Base-by-base conservation (phyloP, 2,888 invertebrate genomes). In the Ptychoptera albimana region DNA sequence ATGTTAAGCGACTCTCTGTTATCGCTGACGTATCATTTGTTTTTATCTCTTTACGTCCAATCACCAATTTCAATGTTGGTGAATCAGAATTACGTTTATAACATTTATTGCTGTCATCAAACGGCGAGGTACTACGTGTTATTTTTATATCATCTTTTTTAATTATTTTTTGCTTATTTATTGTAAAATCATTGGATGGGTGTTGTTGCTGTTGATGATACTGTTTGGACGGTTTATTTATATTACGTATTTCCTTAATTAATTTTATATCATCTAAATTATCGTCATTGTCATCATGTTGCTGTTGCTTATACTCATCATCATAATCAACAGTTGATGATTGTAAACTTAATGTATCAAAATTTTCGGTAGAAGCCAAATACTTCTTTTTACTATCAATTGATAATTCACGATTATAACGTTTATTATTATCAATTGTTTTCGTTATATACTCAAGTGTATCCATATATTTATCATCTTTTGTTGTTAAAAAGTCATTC, bases 1-100 rank as follows among this genome's bases (percentile, higher is more conserved):
- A 52, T 5, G 70, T 71, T 29, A 71, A 53, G n/a, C 67, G 60
- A 53, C 70, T 71, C 56, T 71, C 71, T 11, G 71, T 64, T 8
- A 67, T 63, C 7, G 71, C 70, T 34, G 67, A 66, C 1, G 70
- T 67, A 51, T 71, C 70, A 50, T 62, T 61, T 6, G 70, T 70
- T 39, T 66, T 62, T 1, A 71, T 65, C 55, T 72, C 70, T 56
- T 72, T 72, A 6, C 69, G 62, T 3, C 70, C 71, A 45, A 71
- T 69, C 2, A 71, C 62, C 32, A 72, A 55, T 56, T 71, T 70
- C 42, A 71, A 53, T 2, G 70, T 68, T 7, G 52, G 52, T 34
- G 45, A 32, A 36, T 43, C 43, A 23, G 34, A 29, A 13, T 42
- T 42, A 15, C 9, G 14, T 34, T 37, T 39, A 35, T 44, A 10